These are phyloP conservation scores for Capitulum mitella DNA, from an alignment of 2,888 invertebrate species.

Conservation along the genomic window DNA sequence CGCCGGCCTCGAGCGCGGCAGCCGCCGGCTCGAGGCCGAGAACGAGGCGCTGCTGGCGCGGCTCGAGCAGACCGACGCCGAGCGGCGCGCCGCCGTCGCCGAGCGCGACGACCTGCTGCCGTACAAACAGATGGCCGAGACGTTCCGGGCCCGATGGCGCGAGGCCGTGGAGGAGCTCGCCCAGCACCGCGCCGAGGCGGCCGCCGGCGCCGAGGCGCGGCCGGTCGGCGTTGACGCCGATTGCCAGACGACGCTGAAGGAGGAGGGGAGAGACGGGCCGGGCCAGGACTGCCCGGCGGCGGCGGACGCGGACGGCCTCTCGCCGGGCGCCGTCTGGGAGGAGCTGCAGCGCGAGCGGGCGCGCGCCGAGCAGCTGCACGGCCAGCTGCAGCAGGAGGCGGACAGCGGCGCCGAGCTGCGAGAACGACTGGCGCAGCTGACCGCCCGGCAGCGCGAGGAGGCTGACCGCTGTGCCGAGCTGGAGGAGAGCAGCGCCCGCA, in stretches of 20 bases:
- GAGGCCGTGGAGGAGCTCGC: constrained; percentile 5
- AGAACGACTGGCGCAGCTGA: constrained; percentile 26
- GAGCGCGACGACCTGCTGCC: background rate
- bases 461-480: background rate
- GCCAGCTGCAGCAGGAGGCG: constrained; percentile 31
- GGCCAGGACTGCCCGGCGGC: background rate
- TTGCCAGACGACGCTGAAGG: background rate
- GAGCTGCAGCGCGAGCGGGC: background rate
- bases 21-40: background rate
- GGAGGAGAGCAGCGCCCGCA: constrained; percentile 10
- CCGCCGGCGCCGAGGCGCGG: background rate
- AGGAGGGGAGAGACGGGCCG: background rate
- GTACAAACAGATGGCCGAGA: constrained; percentile 13
- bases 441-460: constrained; percentile 13
- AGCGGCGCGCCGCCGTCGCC: background rate
- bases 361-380: constrained; percentile 33
- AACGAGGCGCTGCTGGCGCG: background rate
- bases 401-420: constrained; percentile 31
- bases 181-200: background rate
- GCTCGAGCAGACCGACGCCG: background rate
- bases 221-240: background rate
- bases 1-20: background rate
- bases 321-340: background rate
- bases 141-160: constrained; percentile 13
- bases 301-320: background rate